These are phyloP conservation scores for Drosophila meridiana DNA, from an alignment of 2,888 invertebrate species.

Conservation along the genomic window DNA sequence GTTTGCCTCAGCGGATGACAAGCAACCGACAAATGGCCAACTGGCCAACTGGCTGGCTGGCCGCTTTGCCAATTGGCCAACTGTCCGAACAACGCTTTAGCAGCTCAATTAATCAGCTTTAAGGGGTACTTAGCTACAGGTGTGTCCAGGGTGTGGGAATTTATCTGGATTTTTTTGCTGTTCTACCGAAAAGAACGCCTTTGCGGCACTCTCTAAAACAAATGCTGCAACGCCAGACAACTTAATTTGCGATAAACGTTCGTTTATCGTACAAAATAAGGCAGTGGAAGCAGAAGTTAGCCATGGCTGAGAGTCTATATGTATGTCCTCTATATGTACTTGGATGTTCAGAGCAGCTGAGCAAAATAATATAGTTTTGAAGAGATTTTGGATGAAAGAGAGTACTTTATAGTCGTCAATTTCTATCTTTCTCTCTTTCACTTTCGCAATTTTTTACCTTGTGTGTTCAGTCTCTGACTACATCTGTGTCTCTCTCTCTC, in stretches of 20 bases:
- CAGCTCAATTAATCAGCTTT: slow-evolving; percentile 74
- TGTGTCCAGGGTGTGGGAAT: slow-evolving; percentile 59
- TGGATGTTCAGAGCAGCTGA: not conserved
- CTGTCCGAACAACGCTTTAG: slow-evolving; percentile 60
- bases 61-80: slow-evolving; percentile 23
- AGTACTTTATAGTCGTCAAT: too few relatives aligned
- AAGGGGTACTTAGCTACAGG: slow-evolving; percentile 61
- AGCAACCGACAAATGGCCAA: slow-evolving; percentile 35
- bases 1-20: slow-evolving; percentile 59
- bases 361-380: not conserved
- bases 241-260: slow-evolving; percentile 34
- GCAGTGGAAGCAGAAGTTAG: not conserved
- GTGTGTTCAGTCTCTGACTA: too few relatives aligned
- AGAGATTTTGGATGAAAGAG: not conserved
- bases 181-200: slow-evolving; percentile 10
- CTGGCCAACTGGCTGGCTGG: slow-evolving; percentile 17
- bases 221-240: slow-evolving; percentile 27
- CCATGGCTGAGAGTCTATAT: not conserved
- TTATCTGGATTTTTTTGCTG: slow-evolving; percentile 17
- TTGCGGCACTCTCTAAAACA: slow-evolving; percentile 14
- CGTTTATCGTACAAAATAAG: slow-evolving; percentile 9
- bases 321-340: not conserved
- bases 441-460: too few relatives aligned
- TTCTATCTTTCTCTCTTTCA: too few relatives aligned
- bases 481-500: not conserved